Percentiles rank a stretch among this genome's conserved stretches.
Evolutionary conservation across 1,140 invertebrate genomes (phyloP).

Genomic region (Rhizoglyphus robini): DNA sequence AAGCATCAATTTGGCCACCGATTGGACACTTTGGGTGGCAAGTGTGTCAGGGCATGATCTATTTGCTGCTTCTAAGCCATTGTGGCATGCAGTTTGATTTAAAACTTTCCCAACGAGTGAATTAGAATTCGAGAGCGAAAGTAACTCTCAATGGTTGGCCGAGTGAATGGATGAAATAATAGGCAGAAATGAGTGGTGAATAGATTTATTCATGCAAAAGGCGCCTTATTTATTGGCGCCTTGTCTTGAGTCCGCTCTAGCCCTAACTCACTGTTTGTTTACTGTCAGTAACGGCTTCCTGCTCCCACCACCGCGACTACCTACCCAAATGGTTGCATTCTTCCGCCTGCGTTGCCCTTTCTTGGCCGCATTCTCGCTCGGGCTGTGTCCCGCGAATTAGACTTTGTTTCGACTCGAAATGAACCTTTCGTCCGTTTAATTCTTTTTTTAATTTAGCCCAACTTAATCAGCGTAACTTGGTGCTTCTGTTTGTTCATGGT

Average conservation of each 20-base stretch:
- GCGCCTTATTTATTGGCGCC: conserved; percentile 2
- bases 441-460: neutral
- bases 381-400: too few species aligned
- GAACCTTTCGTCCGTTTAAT: neutral
- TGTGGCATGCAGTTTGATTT: neutral
- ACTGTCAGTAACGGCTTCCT: neutral
- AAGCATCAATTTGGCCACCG: too few species aligned
- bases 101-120: neutral
- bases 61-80: neutral
- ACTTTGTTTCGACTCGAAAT: neutral
- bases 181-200: conserved; percentile 2
- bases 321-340: too few species aligned
- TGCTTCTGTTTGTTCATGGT: too few species aligned
- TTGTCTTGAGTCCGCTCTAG: neutral
- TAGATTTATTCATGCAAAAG: conserved; percentile 13
- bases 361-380: too few species aligned
- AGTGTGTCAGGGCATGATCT: too few species aligned
- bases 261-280: neutral
- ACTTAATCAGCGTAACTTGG: neutral
- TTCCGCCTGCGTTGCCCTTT: too few species aligned
- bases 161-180: neutral
- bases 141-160: neutral
- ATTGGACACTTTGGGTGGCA: too few species aligned
- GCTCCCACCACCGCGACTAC: too few species aligned
- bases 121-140: neutral